phyloP scores from a whole-genome alignment of 1,140 invertebrate genomes.

The Drosophila suzukii region DNA sequence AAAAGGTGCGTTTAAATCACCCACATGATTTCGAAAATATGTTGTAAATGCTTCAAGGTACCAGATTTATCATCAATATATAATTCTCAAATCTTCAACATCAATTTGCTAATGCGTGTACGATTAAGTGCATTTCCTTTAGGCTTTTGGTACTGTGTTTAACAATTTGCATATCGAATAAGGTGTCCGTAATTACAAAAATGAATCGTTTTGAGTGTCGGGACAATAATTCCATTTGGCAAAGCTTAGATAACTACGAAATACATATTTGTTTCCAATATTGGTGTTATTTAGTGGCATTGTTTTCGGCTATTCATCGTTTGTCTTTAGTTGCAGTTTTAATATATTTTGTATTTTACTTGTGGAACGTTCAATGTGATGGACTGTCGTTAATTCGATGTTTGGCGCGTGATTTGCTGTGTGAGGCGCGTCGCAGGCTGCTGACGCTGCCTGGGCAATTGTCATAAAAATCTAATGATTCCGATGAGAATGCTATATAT shows the following conservation, averaged over 20 bases:
- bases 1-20: slow-evolving; percentile 30
- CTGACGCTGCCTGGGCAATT: slow-evolving; percentile 84
- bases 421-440: slow-evolving; percentile 83
- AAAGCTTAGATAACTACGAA: slow-evolving; percentile 61
- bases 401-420: slow-evolving; percentile 84
- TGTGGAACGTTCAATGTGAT: slow-evolving; percentile 75
- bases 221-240: slow-evolving; percentile 23
- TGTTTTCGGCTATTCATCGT: slow-evolving; percentile 24
- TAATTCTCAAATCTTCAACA: slow-evolving; percentile 56
- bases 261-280: slow-evolving; percentile 42
- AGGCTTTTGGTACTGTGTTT: slow-evolving; percentile 11
- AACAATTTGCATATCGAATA: slow-evolving; percentile 52
- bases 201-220: slow-evolving; percentile 17
- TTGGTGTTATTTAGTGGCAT: slow-evolving; percentile 23
- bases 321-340: slow-evolving; percentile 23
- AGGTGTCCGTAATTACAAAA: slow-evolving; percentile 13
- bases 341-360: slow-evolving; percentile 11
- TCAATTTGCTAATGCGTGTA: slow-evolving; percentile 56
- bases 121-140: slow-evolving; percentile 46
- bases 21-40: slow-evolving; percentile 40
- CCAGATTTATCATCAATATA: slow-evolving; percentile 52
- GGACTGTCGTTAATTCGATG: slow-evolving; percentile 84
- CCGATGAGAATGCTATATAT: slow-evolving; percentile 84
- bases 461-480: slow-evolving; percentile 85
- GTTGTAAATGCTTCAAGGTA: slow-evolving; percentile 70